phyloP scores from a whole-genome alignment of 2,888 invertebrate genomes.

The Geophilus truncorum region DNA sequence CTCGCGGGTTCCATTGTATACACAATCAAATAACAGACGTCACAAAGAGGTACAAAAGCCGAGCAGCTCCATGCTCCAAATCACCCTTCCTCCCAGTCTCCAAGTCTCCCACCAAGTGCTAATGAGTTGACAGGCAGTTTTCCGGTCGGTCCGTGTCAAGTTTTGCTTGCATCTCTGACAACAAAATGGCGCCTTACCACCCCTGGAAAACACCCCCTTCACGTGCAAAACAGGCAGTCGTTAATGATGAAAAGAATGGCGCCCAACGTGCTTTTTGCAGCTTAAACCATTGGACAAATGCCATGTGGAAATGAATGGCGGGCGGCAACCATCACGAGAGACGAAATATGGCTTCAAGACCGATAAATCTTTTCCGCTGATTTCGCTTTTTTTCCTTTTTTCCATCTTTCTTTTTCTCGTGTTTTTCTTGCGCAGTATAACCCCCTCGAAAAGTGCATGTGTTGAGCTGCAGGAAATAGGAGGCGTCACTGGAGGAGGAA shows the following conservation, averaged over 20 bases:
- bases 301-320: neutral
- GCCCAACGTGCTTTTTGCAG: neutral
- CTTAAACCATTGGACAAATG: neutral
- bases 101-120: neutral
- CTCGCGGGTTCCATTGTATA: no score
- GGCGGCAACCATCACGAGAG: slow-evolving; percentile 3
- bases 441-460: neutral
- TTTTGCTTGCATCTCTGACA: neutral
- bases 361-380: slow-evolving; percentile 10
- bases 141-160: neutral
- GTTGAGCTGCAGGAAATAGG: slow-evolving; percentile 4
- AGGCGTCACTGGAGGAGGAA: slow-evolving; percentile 3
- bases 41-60: no score
- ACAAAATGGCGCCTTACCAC: neutral
- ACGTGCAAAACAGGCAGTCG: neutral
- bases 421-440: neutral
- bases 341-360: neutral
- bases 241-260: neutral
- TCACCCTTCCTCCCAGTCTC: neutral
- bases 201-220: neutral
- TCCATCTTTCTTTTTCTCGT: neutral
- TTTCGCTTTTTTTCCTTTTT: neutral
- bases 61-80: neutral
- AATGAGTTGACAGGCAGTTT: slow-evolving; percentile 5
- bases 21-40: neutral